Evolutionary conservation across 2,113 vertebrate genomes (phyloP), one percentile per base, ranked within the genome.

Genomic region (Oreochromis spilurus): DNA sequence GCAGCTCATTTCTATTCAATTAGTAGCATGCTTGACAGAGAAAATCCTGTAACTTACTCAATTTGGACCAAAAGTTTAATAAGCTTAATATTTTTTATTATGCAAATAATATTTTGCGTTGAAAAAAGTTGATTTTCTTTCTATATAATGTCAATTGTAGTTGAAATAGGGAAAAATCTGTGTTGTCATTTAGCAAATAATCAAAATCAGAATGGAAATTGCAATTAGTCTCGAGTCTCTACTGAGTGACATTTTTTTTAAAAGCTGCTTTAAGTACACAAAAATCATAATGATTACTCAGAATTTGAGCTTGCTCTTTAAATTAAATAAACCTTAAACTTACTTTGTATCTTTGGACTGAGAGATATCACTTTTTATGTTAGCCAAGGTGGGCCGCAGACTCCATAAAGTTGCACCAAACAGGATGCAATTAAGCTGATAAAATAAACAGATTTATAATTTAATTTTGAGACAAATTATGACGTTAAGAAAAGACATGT

Each of bases 301-400:
- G 36, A 70, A 72, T 72, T 24, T 72, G 62, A 70, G 5, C n/a
- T 40, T 67, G 19, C n/a, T 70, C 5, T 70, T 72, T 72, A 24
- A 50, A 50, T 16, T 16, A 50, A 26, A 45, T 10, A 45, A 43
- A 72, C 38, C 38, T 43, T 21, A 72, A 9, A 79, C 79, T 83
- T 57, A 94, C 96, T 88, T 94, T 12, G 92, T 95, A 60, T 95
- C 91, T 87, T 87, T 95, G 40, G 92, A 91, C 38, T 96, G 90
- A 19, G 95, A 95, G 24, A 87, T 26, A n/a, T 88, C 89, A 62
- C 91, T 94, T 79, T 87, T 95, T 93, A 95, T 95, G 78, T 75
- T 93, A 72, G 84, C 85, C 87, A 96, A 45, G 1, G 92, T 95
- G 50, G 91, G 75, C 45, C 70, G 88, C 31, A 96, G 75, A 81